phyloP scores from a whole-genome alignment of 2,113 vertebrate species.

The Tyrannus savana region DNA sequence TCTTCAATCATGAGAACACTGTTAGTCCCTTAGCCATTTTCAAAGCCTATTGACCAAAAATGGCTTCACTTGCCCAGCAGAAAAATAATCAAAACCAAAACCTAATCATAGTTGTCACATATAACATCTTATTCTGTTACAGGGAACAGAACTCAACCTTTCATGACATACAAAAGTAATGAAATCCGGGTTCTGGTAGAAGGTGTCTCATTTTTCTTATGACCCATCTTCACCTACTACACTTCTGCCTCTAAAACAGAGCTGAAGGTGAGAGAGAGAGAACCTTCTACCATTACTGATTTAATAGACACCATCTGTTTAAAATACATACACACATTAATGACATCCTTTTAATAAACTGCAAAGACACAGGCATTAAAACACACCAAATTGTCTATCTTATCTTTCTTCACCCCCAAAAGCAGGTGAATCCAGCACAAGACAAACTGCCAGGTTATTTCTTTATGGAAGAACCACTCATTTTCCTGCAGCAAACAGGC shows the following conservation, averaged over 20 bases:
- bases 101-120: neutral
- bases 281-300: neutral
- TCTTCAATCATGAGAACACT: neutral
- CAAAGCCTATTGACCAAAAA: neutral
- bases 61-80: neutral
- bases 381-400: neutral
- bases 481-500: neutral
- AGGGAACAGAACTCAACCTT: neutral
- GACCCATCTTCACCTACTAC: neutral
- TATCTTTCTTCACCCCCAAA: neutral
- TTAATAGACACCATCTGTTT: conserved; percentile 40
- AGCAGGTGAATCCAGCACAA: neutral
- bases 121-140: neutral
- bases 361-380: neutral
- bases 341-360: neutral
- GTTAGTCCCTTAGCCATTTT: neutral
- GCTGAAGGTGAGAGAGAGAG: neutral
- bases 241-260: neutral
- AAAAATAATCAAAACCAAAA: neutral
- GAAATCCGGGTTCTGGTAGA: neutral
- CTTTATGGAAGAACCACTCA: neutral
- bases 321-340: conserved; percentile 12
- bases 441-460: neutral
- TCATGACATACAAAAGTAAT: neutral
- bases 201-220: neutral